Conservation (phyloP, 2,113 vertebrate genomes). For the Mugil cephalus region DNA sequence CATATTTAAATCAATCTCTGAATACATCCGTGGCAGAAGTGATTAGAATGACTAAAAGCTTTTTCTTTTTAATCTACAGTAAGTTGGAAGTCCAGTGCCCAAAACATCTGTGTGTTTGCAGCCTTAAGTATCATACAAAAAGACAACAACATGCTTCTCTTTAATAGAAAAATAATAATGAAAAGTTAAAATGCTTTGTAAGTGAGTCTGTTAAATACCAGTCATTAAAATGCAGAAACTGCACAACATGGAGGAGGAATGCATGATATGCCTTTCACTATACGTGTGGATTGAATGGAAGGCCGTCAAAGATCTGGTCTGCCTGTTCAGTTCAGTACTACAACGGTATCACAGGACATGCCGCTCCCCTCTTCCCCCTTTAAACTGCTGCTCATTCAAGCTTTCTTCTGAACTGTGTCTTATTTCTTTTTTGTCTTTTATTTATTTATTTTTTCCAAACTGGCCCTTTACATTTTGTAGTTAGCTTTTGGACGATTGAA, state of each 20-base stretch:
- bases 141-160: not conserved
- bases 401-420: slow-evolving; percentile 52
- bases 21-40: too few relatives aligned
- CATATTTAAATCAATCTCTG: too few relatives aligned
- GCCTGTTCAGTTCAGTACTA: not conserved
- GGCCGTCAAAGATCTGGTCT: not conserved
- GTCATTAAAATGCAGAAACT: not conserved
- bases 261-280: not conserved
- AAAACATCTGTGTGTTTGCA: not conserved
- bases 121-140: slow-evolving; percentile 4
- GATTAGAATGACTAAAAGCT: too few relatives aligned
- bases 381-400: slow-evolving; percentile 37
- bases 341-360: too few relatives aligned
- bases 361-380: not conserved
- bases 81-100: slow-evolving; percentile 7
- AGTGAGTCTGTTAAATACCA: not conserved
- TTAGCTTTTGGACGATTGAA: slow-evolving; percentile 23
- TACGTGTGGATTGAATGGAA: not conserved
- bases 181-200: slow-evolving; percentile 1
- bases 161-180: not conserved
- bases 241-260: not conserved
- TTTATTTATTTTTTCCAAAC: slow-evolving; percentile 4
- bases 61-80: not conserved
- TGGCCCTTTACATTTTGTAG: slow-evolving; percentile 35
- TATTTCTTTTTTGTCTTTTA: slow-evolving; percentile 18